Evolutionary conservation across 2,797 vertebrate species (phyloP).

Genomic region (Falco novaeseelandiae): DNA sequence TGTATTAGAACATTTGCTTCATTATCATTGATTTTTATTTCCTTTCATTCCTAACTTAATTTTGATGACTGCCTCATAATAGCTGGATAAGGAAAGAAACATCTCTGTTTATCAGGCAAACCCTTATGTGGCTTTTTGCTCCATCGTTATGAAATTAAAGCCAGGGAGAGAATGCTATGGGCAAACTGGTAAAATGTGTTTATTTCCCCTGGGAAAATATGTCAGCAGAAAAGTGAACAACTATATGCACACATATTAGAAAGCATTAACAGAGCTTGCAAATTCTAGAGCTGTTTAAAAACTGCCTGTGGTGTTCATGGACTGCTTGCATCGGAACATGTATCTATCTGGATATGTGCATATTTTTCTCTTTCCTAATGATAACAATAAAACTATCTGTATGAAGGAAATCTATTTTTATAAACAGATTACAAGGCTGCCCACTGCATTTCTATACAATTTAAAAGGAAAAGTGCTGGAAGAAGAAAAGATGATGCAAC

Average conservation of each 20-base stretch:
- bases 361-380: not conserved
- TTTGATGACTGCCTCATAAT: constrained; percentile 3
- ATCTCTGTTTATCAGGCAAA: not conserved
- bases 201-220: constrained; percentile 8
- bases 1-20: not conserved
- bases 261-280: not conserved
- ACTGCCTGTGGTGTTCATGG: not conserved
- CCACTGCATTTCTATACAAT: not conserved
- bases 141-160: not conserved
- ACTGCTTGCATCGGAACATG: not conserved
- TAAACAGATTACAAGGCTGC: not conserved
- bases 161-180: not conserved
- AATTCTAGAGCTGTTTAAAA: not conserved
- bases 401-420: not conserved
- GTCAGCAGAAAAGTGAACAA: constrained; percentile 17
- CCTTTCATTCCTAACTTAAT: not conserved
- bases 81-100: not conserved
- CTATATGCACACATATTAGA: not conserved
- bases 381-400: not conserved
- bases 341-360: not conserved
- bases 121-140: not conserved
- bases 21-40: constrained; percentile 11
- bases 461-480: not conserved
- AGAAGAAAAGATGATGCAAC: not conserved
- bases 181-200: not conserved